Conservation (phyloP, 1,140 invertebrate species). For the Linepithema humile region DNA sequence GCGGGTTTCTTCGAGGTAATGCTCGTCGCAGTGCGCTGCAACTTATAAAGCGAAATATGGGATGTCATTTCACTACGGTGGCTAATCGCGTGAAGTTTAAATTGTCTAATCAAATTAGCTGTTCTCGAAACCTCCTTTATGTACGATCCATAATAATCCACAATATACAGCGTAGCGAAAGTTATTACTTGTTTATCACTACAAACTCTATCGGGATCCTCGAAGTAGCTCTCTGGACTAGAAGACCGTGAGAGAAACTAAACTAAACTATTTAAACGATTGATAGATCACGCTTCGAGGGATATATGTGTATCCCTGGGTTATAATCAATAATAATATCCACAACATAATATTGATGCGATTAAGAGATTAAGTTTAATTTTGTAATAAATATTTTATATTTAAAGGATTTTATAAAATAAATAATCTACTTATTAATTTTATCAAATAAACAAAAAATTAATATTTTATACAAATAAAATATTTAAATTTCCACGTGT, state of each 20-base stretch:
- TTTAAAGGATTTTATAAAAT: not conserved
- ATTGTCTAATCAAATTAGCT: not conserved
- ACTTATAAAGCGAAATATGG: conserved; percentile 23
- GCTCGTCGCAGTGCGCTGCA: not conserved
- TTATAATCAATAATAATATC: conserved; percentile 44
- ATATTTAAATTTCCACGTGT: not conserved
- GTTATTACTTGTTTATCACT: conserved; percentile 16
- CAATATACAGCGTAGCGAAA: not conserved
- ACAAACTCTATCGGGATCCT: not conserved
- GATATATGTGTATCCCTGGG: not conserved
- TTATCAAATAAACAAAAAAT: not conserved
- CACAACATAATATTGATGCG: not conserved
- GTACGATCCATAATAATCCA: conserved; percentile 13
- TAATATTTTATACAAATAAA: not conserved
- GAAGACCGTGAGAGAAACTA: conserved; percentile 21
- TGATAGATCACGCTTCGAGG: conserved; percentile 9
- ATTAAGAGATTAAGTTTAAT: conserved; percentile 7
- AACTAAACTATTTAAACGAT: conserved; percentile 48
- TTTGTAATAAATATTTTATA: not conserved
- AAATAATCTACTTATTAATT: not conserved
- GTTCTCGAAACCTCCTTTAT: not conserved
- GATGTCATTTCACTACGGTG: not conserved
- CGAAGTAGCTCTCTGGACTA: not conserved
- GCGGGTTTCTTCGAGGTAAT: conserved; percentile 11
- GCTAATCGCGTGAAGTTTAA: conserved; percentile 6